Conservation (phyloP, 2,113 vertebrate species). For the Proteles cristata region DNA sequence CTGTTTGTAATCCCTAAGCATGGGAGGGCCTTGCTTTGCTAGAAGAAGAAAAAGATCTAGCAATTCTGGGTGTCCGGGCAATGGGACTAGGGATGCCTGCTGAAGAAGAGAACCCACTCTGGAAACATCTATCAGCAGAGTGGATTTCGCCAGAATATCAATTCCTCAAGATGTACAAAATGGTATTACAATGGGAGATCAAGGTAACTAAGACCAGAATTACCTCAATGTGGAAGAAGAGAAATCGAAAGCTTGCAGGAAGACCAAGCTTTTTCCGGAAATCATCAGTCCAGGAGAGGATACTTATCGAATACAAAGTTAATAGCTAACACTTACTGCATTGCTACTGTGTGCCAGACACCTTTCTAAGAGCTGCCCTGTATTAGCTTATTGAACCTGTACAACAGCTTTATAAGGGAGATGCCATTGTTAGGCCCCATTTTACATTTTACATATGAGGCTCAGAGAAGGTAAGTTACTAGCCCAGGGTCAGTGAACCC, state of each 20-base stretch:
- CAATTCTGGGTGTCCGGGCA: not conserved
- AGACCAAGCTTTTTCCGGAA: not conserved
- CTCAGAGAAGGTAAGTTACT: not conserved
- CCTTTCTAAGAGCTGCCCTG: not conserved
- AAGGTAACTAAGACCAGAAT: not conserved
- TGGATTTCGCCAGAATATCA: not conserved
- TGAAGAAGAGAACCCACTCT: not conserved
- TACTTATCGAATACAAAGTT: not conserved
- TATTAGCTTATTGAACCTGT: not conserved
- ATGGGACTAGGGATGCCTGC: not conserved
- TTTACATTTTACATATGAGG: not conserved
- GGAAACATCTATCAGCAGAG: not conserved
- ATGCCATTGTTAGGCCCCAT: not conserved
- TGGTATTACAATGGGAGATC: not conserved
- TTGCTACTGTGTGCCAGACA: too few species aligned
- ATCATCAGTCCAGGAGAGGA: not conserved
- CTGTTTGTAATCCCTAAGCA: not conserved
- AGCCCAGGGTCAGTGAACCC: not conserved
- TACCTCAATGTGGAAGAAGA: not conserved
- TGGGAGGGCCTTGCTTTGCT: not conserved
- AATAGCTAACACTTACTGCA: not conserved
- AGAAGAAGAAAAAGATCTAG: not conserved
- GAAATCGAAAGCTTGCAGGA: not conserved
- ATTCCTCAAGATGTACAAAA: not conserved
- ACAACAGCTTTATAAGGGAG: not conserved